Evolutionary conservation across 2,797 vertebrate species (phyloP), one percentile per base, ranked within the genome.

Genomic region (Ceryle rudis): DNA sequence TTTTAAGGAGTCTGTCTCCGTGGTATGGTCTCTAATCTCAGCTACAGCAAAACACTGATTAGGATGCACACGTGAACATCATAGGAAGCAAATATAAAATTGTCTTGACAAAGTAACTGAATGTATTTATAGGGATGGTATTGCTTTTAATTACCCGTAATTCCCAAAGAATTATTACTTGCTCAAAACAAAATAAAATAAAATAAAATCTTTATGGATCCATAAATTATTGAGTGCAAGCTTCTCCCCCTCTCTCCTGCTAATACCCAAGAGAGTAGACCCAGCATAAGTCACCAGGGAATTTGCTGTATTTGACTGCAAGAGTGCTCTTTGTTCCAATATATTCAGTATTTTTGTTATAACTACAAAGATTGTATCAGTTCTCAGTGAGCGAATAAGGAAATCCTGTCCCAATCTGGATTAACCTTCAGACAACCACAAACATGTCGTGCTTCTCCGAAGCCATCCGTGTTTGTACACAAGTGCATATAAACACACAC

Each of bases 81-180:
- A 70, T 8, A 74, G 67, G 80, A 84, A 92, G 77, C 70, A 73
- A 92, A 92, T 23, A 75, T 3, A 69, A 85, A 92, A 93, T 74
- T 87, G 78, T 58, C 90, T 73, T 77, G 71, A 87, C 67, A 83
- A 80, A 95, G 74, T 47, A 85, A 77, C 90, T 26, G 52, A 81
- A 86, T 42, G 67, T 44, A 87, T 90, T 90, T 89, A 61, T 64
- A 93, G 60, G 86, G 84, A 84, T 11, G 33, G 47, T 66, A 87
- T 77, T 52, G 89, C 95, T 94, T 96, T 94, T 95, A 92, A 95
- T 96, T 93, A 94, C 77, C 51, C 47, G 42, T 84, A 69, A 90
- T 93, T 94, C 81, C 71, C 66, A 82, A 93, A 80, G 70, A 94
- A 82, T 94, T 97, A 91, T 82, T 94, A 86, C 86, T 84, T 62